Conservation (phyloP, 2,113 vertebrate genomes). For the Sceloporus tristichus region DNA sequence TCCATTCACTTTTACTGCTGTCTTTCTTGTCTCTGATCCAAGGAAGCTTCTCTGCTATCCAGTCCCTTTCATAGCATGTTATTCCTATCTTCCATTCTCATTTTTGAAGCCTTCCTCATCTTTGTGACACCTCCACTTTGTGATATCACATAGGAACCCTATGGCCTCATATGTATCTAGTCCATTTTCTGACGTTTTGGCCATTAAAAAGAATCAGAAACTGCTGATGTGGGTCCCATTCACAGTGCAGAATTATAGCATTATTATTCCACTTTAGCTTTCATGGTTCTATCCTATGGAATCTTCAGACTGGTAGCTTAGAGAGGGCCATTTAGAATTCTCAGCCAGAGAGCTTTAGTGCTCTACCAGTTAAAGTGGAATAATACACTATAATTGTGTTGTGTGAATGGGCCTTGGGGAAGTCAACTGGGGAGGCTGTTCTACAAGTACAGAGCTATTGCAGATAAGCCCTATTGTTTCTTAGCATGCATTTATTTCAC, state of each 20-base stretch:
- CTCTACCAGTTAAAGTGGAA: constrained; percentile 12
- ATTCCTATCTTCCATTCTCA: constrained; percentile 29
- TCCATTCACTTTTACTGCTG: neutral
- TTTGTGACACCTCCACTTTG: neutral
- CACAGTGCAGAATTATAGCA: too few species aligned
- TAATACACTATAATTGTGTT: too few species aligned
- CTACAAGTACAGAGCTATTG: too few species aligned
- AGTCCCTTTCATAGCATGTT: neutral
- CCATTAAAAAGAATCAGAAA: neutral
- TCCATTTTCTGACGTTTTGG: neutral
- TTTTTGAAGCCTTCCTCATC: neutral
- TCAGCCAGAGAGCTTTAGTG: neutral
- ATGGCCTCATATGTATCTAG: constrained; percentile 26
- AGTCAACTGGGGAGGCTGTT: too few species aligned
- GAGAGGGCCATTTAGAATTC: neutral
- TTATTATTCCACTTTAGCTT: too few species aligned
- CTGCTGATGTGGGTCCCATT: too few species aligned
- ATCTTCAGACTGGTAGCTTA: too few species aligned
- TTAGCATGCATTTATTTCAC: neutral
- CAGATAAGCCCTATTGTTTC: too few species aligned
- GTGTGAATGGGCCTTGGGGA: too few species aligned
- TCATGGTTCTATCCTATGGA: too few species aligned
- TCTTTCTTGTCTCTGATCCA: neutral
- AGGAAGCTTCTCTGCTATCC: neutral
- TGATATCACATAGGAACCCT: too few species aligned